phyloP scores from a whole-genome alignment of 2,113 vertebrate genomes.

The Gorsachius goisagi region DNA sequence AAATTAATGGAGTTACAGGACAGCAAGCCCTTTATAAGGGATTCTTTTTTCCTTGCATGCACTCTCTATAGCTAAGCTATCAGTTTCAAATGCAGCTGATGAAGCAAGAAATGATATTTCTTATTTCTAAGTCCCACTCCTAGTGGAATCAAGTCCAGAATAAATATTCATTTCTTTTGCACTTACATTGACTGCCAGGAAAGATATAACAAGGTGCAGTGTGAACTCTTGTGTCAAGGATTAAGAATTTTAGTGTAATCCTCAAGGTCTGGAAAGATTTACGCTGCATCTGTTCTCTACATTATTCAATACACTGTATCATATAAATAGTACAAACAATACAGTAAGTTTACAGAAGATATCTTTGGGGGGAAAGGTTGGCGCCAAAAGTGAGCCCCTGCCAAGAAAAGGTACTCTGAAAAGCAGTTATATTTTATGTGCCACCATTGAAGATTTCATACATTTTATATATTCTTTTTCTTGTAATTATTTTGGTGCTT shows the following conservation, averaged over 20 bases:
- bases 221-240: neutral
- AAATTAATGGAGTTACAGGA: neutral
- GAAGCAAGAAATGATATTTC: neutral
- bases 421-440: neutral
- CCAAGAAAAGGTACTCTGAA: neutral
- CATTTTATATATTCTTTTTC: neutral
- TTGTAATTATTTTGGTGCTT: neutral
- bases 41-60: neutral
- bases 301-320: neutral
- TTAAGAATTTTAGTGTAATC: neutral
- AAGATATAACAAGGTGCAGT: neutral
- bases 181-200: neutral
- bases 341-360: neutral
- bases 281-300: neutral
- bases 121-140: neutral
- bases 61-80: neutral
- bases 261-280: neutral
- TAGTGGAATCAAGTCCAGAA: neutral
- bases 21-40: neutral
- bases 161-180: neutral
- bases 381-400: neutral
- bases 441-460: neutral
- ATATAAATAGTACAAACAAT: neutral
- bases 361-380: neutral
- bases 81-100: neutral